These are phyloP conservation scores for Drosophila aldrichi DNA, from an alignment of 2,888 invertebrate species.

Conservation along the genomic window DNA sequence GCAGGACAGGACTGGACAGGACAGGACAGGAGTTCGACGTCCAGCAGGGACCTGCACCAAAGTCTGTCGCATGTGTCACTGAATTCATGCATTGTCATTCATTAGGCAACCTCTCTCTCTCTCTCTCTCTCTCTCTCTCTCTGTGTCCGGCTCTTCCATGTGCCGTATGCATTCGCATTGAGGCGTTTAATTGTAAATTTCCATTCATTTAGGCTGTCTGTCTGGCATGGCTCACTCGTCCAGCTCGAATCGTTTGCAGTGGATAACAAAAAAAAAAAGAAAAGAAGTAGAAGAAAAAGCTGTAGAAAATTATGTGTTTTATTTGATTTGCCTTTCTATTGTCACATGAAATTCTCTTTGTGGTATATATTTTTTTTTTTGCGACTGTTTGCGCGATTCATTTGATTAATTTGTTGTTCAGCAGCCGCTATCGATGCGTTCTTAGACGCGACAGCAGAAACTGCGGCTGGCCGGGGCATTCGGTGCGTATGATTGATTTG, in stretches of 20 bases:
- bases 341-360: background rate
- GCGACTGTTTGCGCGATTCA: background rate
- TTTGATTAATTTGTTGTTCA: slow-evolving; percentile 2
- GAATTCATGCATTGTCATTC: slow-evolving; percentile 66
- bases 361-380: background rate
- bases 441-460: slow-evolving; percentile 1
- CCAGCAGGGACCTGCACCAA: slow-evolving; percentile 44
- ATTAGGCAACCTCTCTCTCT: slow-evolving; percentile 28
- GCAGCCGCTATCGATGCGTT: background rate
- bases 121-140: background rate
- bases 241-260: no score
- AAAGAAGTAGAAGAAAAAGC: background rate
- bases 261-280: background rate
- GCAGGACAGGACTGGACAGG: background rate
- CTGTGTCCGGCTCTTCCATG: background rate
- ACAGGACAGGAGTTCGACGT: slow-evolving; percentile 36
- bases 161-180: slow-evolving; percentile 34
- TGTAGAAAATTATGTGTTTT: slow-evolving; percentile 10
- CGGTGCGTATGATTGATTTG: slow-evolving; percentile 67
- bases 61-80: slow-evolving; percentile 18
- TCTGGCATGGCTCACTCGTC: slow-evolving; percentile 20
- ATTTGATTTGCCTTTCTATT: slow-evolving; percentile 22
- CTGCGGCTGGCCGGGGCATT: background rate
- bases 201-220: slow-evolving; percentile 61
- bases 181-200: slow-evolving; percentile 71